Percentiles rank a stretch among this genome's conserved stretches.
Conservation (phyloP, 2,888 invertebrate genomes). For the Caenorhabditis sp. region DNA sequence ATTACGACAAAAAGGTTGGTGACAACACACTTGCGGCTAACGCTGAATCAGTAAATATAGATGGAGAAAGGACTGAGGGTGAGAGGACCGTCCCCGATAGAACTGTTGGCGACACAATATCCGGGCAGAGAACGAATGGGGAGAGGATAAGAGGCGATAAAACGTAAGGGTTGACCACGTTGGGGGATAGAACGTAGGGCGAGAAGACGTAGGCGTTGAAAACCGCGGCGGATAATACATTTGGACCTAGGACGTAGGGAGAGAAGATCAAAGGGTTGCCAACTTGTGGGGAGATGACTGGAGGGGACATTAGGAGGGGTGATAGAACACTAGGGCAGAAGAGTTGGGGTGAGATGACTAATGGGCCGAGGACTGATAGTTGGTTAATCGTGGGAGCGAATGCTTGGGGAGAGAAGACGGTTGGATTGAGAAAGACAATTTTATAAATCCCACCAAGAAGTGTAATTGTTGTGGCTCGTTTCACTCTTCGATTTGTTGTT, state of each 20-base stretch:
- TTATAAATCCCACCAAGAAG: constrained; percentile 21
- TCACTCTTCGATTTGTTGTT: neutral
- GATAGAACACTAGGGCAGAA: neutral
- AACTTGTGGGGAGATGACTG: constrained; percentile 5
- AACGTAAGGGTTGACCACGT: constrained; percentile 6
- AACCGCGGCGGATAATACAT: constrained; percentile 47
- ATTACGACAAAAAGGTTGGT: constrained; percentile 41
- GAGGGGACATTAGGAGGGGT: neutral
- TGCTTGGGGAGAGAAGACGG: constrained; percentile 29
- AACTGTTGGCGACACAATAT: constrained; percentile 46
- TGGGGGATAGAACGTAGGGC: neutral
- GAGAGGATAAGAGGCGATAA: constrained; percentile 37
- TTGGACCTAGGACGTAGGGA: constrained; percentile 45
- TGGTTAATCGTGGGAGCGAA: neutral
- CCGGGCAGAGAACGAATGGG: constrained; percentile 46
- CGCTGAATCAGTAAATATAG: constrained; percentile 42
- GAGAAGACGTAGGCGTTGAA: constrained; percentile 42
- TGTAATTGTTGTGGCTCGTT: constrained; percentile 29
- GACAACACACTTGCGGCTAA: constrained; percentile 46
- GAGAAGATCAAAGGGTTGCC: constrained; percentile 38
- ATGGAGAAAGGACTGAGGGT: constrained; percentile 35
- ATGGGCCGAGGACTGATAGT: neutral
- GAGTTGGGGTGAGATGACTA: neutral
- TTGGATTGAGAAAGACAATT: constrained; percentile 35
- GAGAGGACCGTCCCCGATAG: constrained; percentile 35